Base-by-base conservation (phyloP, 2,888 invertebrate genomes). In the Graphium colonna region DNA sequence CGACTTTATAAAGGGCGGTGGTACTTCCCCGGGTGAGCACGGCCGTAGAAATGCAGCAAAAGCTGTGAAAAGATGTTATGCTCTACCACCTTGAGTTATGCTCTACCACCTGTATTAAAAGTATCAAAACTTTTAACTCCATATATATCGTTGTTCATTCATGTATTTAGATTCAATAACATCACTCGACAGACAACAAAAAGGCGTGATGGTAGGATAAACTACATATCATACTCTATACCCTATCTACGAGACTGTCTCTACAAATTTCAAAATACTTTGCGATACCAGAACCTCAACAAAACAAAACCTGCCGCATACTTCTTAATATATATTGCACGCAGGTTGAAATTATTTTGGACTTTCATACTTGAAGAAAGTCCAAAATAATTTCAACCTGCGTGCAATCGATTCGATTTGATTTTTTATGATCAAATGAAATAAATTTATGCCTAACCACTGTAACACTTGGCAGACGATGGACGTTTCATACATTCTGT, bases 111-210 rank as follows among this genome's bases (percentile, higher is more conserved):
- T n/a, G n/a, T n/a, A n/a, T n/a, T n/a, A n/a, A n/a, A 65, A 75
- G 66, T 73, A 78, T 78, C 76, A 79, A 79, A 51, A 65, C 41
- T 1, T 1, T 1, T 51, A 3, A 16, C 21, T 55, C 63, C 31
- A 2, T 36, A 2, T 43, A 9, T 48, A 66, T 64, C 55, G 60
- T 61, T 64, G 61, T 69, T 72, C 79, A 82, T 82, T 82, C 81
- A 83, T 79, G 77, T 67, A 65, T 57, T 62, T 67, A 71, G 67
- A 63, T 65, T 62, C 66, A 67, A 60, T 56, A 58, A 52, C 53
- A 60, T 63, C 55, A 56, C 40, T 55, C 51, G 49, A 57, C 67
- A 72, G 62, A 36, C n/a, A 36, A 36, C 12, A 13, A 36, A n/a
- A 36, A 70, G 70, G 71, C 67, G 68, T 73, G 60, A 69, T 67